Base-by-base conservation (phyloP, 2,797 vertebrate species). In the Lepilemur ruficaudatus region DNA sequence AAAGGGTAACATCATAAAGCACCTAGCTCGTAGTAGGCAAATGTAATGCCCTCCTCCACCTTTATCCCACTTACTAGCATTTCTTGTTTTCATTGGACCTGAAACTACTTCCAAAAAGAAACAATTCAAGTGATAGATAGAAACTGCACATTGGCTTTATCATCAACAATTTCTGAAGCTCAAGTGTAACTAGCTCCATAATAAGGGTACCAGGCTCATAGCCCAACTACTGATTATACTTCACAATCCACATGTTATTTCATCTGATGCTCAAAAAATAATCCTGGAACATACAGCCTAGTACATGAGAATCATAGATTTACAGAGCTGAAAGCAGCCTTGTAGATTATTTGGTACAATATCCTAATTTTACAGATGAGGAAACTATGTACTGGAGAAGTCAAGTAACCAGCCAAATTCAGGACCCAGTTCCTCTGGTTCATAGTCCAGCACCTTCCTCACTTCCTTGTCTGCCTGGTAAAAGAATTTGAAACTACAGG, bases 81-180 rank as follows among this genome's bases (percentile, higher is more conserved):
- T 84, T 95, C 48, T 88, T 94, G 52, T 79, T 88, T 95, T 88
- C 61, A 46, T 5, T 59, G n/a, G 15, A 9, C 12, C 50, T 96
- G 78, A 88, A 70, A 84, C 46, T 50, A 35, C n/a, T 78, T 94
- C 13, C 48, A 63, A 48, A 76, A 59, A 78, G 41, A 81, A 96
- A 72, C 50, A 91, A 63, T 57, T 23, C 52, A 72, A 88, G 48
- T 83, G 32, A 67, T 87, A 43, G 28, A 28, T 76, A 72, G 59
- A 83, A 65, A 52, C n/a, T 92, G 32, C 32, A 32, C 18, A 67
- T 48, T 23, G 78, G 55, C 4, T 5, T 41, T 75, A 7, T 89
- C 65, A 89, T 65, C 72, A 69, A 61, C 52, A 76, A 73, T 78
- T 72, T 89, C 43, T 78, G 67, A 89, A 94, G 30, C 55, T 28